phyloP scores from a whole-genome alignment of 2,113 vertebrate genomes.

The Cavia aperea region DNA sequence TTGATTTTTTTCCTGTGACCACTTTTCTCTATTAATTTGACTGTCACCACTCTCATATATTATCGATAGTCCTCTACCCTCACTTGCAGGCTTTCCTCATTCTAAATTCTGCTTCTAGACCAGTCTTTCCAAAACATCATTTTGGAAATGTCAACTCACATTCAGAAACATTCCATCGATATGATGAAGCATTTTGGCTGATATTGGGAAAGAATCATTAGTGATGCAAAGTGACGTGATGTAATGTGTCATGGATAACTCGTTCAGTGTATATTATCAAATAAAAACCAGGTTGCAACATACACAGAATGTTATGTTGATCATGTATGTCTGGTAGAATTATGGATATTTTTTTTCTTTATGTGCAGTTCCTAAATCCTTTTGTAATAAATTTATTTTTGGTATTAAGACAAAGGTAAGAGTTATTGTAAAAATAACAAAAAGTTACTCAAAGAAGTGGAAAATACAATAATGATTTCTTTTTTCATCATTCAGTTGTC shows the following conservation, averaged over 20 bases:
- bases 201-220: not conserved
- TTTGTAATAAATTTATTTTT: not conserved
- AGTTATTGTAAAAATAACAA: not conserved
- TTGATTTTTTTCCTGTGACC: not conserved
- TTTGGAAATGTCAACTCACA: conserved; percentile 24
- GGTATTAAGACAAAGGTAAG: not conserved
- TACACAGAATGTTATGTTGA: not conserved
- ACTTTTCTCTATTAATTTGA: not conserved
- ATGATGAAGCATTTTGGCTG: not conserved
- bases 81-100: not conserved
- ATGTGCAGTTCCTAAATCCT: not conserved
- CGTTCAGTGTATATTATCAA: not conserved
- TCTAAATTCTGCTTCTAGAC: not conserved
- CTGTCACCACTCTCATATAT: not conserved
- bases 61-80: not conserved
- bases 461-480: not conserved
- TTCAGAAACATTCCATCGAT: conserved; percentile 32
- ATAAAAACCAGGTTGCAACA: not conserved
- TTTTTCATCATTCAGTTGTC: not conserved
- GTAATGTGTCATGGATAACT: not conserved
- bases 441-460: not conserved
- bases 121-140: not conserved
- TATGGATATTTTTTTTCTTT: not conserved
- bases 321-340: not conserved
- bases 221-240: not conserved